Evolutionary conservation across 2,888 invertebrate genomes (phyloP), one percentile per base, ranked within the genome.

Genomic region (Encarsia formosa): DNA sequence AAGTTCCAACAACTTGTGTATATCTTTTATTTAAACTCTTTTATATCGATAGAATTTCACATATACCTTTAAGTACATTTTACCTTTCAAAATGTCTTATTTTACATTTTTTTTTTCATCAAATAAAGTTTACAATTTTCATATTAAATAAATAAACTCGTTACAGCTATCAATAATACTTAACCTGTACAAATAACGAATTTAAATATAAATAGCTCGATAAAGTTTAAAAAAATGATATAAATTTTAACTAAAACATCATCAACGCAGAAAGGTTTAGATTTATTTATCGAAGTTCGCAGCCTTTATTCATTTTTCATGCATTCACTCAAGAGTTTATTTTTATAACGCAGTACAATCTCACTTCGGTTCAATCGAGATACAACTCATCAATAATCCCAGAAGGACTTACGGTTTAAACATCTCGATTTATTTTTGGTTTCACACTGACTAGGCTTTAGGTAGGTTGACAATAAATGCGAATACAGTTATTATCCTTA

Each of bases 51-150:
- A 52, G 56, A 56, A 56, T 52, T 52, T 52, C 51, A 56, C 52
- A 56, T 52, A 56, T 56, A 56, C 43, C 39, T 49, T 44, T 52
- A 56, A 56, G 56, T 49, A 56, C 49, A 52, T 52, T 49, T 56
- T 47, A 47, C 49, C 45, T 31, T 15, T 24, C 4, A 11, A 23
- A 23, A 23, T 52, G 44, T 56, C 52, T 39, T 49, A 56, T 49
- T 40, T 52, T 56, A 52, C 52, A 52, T 49, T 49, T 56, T 24
- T 29, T 34, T 40, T 11, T 44, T 15, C 19, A n/a, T 42, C 20
- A 16, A 48, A 45, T 51, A 32, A 48, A 51, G 35, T 51, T 23
- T 54, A 47, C 47, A 51, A 39, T 54, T 35, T 34, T 23, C 37
- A 29, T 48, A 46, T 34, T 38, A 22, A 45, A 47, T 31, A 43